Conservation (phyloP, 35 echinoderm and acorn worm genomes). For the Anneissia japonica region DNA sequence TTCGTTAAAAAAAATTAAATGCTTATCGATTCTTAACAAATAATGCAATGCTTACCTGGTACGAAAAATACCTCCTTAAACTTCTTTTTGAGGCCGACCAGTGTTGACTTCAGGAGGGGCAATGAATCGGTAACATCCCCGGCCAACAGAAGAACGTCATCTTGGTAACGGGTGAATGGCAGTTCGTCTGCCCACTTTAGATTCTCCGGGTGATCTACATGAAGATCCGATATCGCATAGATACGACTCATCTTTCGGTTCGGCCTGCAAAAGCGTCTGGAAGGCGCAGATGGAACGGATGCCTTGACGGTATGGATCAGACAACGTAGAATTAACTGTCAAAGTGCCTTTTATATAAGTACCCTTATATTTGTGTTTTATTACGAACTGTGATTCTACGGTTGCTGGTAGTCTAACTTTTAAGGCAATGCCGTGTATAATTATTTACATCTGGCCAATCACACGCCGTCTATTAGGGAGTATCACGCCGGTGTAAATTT, state of each 20-base stretch:
- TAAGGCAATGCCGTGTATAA: too few relatives aligned
- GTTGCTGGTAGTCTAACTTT: not conserved
- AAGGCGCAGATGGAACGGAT: not conserved
- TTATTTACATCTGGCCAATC: not conserved
- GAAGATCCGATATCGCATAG: slow-evolving; percentile 94
- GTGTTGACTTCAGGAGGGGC: slow-evolving; percentile 46
- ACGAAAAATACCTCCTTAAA: slow-evolving; percentile 90
- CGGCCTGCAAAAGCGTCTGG: too few relatives aligned
- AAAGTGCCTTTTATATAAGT: not conserved
- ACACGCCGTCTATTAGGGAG: not conserved
- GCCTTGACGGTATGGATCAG: not conserved
- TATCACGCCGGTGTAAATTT: not conserved
- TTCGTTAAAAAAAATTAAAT: too few relatives aligned
- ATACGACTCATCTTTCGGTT: slow-evolving; percentile 70
- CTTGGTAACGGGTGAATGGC: slow-evolving; percentile 44
- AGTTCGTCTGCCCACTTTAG: slow-evolving; percentile 61
- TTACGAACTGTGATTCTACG: not conserved
- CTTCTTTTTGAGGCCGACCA: slow-evolving; percentile 62
- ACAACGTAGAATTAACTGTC: not conserved
- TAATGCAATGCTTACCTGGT: too few relatives aligned
- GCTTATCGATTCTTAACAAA: too few relatives aligned
- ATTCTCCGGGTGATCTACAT: slow-evolving; percentile 76
- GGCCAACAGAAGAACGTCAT: slow-evolving; percentile 76
- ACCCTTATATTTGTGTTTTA: not conserved
- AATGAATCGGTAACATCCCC: slow-evolving; percentile 81